Conservation (phyloP, 1,140 invertebrate species). For the Elymnias hypermnestra region DNA sequence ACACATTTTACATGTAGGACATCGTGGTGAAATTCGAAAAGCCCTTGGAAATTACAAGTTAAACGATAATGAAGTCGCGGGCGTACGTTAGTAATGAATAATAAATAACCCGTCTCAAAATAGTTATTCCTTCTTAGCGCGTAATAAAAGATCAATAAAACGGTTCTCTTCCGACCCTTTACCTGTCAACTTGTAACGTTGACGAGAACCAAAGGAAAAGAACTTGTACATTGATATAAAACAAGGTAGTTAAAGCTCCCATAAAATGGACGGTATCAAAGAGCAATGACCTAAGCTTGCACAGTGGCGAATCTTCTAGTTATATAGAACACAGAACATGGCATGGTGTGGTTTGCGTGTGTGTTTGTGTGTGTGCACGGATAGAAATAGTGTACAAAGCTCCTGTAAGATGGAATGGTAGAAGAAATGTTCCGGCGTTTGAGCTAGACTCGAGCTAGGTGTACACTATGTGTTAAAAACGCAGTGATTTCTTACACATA, state of each 20-base stretch:
- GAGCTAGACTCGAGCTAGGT: no score
- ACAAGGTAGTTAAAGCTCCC: neutral
- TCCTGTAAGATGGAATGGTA: neutral
- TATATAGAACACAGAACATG: constrained; percentile 6
- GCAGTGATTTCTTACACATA: no score
- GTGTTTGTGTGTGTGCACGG: neutral
- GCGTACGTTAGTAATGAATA: no score
- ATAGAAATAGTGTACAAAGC: neutral
- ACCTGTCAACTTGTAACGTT: constrained; percentile 5
- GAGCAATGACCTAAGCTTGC: constrained; percentile 1
- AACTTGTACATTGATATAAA: neutral
- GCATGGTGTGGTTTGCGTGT: neutral
- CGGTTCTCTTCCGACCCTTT: constrained; percentile 8
- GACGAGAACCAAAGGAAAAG: neutral
- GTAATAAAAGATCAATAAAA: constrained; percentile 9
- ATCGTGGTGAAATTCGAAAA: no score
- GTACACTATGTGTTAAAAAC: no score
- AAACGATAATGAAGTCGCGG: no score
- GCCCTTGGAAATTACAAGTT: no score
- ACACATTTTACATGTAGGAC: no score
- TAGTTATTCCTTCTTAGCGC: neutral
- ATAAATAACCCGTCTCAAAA: neutral
- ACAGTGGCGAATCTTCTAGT: constrained; percentile 1
- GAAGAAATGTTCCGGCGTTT: neutral
- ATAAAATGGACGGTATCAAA: neutral